Conservation (phyloP, 2,888 invertebrate genomes). For the Pachycephus smyrnensis region DNA sequence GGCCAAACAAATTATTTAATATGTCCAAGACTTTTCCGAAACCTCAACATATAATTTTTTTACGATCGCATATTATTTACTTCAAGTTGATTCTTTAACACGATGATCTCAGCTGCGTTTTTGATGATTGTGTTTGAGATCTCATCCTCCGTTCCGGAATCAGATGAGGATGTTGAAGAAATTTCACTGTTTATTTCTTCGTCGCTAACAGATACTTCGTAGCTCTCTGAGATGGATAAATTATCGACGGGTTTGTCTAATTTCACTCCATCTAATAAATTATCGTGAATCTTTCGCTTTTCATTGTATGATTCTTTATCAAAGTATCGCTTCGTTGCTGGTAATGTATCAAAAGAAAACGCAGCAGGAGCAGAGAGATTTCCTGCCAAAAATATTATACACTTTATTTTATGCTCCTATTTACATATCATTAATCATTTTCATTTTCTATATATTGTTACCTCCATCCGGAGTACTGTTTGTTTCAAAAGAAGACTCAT, state of each 20-base stretch:
- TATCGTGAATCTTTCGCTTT: neutral
- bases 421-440: neutral
- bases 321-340: neutral
- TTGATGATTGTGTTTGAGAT: slow-evolving; percentile 38
- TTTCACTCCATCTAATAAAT: neutral
- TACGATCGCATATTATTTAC: slow-evolving; percentile 24
- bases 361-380: neutral
- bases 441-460: neutral
- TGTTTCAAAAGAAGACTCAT: neutral
- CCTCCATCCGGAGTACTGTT: neutral
- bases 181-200: neutral
- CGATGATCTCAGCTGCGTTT: slow-evolving; percentile 57
- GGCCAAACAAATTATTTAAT: slow-evolving; percentile 4
- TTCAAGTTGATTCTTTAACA: slow-evolving; percentile 47
- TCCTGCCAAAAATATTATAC: neutral
- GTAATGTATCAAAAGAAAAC: neutral
- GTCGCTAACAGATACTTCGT: neutral
- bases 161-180: neutral
- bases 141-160: neutral
- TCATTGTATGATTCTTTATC: neutral
- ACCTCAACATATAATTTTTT: neutral
- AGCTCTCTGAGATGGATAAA: neutral
- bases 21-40: neutral
- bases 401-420: neutral
- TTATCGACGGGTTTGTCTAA: neutral